Evolutionary conservation across 2,113 vertebrate species (phyloP).

Genomic region (Caranx melampygus): DNA sequence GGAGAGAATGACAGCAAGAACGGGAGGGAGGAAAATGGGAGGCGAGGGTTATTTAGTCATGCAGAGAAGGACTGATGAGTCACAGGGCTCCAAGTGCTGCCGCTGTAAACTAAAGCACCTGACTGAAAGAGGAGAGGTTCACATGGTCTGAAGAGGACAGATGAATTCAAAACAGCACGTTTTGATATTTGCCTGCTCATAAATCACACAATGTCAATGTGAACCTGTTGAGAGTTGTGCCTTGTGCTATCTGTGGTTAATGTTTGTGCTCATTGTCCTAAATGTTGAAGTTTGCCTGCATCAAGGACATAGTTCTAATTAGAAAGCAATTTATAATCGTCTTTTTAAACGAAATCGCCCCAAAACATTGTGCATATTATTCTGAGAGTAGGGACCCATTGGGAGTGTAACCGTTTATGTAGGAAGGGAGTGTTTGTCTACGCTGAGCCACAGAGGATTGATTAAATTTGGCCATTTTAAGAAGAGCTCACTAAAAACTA

Average conservation of each 20-base stretch:
- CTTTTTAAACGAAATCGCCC: background rate
- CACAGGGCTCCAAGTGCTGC: slow-evolving; percentile 44
- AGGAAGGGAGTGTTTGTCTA: background rate
- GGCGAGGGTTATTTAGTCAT: slow-evolving; percentile 39
- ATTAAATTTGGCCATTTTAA: background rate
- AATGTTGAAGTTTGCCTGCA: background rate
- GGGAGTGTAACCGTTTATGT: background rate
- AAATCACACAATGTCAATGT: background rate
- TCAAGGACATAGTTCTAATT: background rate
- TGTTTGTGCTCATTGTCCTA: background rate
- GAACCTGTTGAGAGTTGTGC: background rate
- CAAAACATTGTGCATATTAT: background rate
- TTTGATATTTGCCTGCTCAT: slow-evolving; percentile 17
- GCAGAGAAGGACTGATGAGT: slow-evolving; percentile 62
- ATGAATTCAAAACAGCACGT: slow-evolving; percentile 11
- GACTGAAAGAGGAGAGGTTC: slow-evolving; percentile 37
- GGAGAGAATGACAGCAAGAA: background rate
- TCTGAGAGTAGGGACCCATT: background rate
- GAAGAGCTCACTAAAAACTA: background rate
- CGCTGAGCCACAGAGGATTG: background rate
- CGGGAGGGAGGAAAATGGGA: slow-evolving; percentile 4
- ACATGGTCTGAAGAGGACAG: slow-evolving; percentile 14
- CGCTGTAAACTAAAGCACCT: slow-evolving; percentile 40
- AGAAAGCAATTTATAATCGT: background rate
- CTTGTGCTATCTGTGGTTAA: background rate